Evolutionary conservation across 2,888 invertebrate species (phyloP), one percentile per base, ranked within the genome.

Genomic region (Junonia oenone): DNA sequence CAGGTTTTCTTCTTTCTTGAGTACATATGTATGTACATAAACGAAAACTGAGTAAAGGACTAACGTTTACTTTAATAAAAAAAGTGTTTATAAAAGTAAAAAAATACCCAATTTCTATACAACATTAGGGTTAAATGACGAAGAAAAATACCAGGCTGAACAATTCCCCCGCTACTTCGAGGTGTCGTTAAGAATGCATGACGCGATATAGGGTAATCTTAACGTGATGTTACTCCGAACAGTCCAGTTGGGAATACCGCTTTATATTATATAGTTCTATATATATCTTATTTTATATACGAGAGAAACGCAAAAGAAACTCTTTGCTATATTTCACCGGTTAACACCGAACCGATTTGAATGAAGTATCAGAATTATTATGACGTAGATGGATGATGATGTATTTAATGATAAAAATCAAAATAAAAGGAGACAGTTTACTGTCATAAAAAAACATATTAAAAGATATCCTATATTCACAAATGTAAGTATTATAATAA

Each of bases 171-270:
- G 47, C n/a, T 17, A 19, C 3, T 37, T 9, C 13, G 35, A 48
- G 22, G 26, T 37, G 31, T 9, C 14, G 35, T 52, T 46, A 52
- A 38, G 46, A 52, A 52, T 52, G 27, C 52, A 52, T 38, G 46
- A 27, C 15, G 29, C 29, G 38, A 46, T 52, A 52, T 52, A 27
- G 52, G 13, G 33, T 38, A 52, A 52, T 53, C 27, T 29, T 37
- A 46, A 45, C 35, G 29, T 17, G 17, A 40, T 11, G 13, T 15
- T 47, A 6, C 46, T 53, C 46, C 6, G 1, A 29, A 26, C 33
- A 38, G 35, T 38, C 26, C 11, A 43, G 3, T 5, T 13, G 19
- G 37, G 38, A 31, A 53, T 50, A 47, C 38, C 22, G 19, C 17
- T 49, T 35, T 2, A 26, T 22, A 4, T 37, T 26, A 37, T 27